Conservation (phyloP, 2,113 vertebrate species). For the Fregata magnificens region DNA sequence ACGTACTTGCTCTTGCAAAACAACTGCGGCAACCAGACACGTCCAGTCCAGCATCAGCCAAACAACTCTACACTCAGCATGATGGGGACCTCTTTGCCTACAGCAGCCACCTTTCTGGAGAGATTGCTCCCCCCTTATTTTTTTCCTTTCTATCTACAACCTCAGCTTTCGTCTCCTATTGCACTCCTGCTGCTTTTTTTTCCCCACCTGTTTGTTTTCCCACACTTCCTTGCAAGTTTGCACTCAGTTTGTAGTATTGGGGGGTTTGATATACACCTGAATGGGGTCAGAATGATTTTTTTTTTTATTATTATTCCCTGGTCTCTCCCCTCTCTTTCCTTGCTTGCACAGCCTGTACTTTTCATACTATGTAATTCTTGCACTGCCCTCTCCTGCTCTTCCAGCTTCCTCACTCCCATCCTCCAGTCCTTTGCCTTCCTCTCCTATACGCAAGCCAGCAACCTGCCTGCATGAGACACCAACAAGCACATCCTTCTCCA, state of each 20-base stretch:
- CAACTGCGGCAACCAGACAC: rapidly evolving
- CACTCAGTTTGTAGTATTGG: background rate
- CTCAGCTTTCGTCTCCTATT: background rate
- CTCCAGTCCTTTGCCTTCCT: background rate
- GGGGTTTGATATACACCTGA: background rate
- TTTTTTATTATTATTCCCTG: background rate
- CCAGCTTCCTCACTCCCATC: background rate
- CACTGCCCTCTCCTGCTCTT: background rate
- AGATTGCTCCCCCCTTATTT: background rate
- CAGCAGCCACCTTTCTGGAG: background rate
- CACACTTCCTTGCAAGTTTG: background rate
- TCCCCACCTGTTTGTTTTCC: background rate
- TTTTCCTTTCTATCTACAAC: background rate
- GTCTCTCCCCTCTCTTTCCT: background rate
- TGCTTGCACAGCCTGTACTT: background rate
- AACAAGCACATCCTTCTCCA: background rate
- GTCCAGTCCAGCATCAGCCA: background rate
- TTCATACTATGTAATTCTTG: background rate
- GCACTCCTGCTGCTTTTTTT: background rate
- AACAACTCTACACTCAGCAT: background rate
- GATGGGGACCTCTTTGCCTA: background rate
- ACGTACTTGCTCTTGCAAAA: background rate
- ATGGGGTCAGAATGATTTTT: background rate
- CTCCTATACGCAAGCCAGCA: background rate
- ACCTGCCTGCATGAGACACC: background rate